Evolutionary conservation across 2,888 invertebrate genomes (phyloP), one percentile per base, ranked within the genome.

Genomic region (Dorcus hopei): DNA sequence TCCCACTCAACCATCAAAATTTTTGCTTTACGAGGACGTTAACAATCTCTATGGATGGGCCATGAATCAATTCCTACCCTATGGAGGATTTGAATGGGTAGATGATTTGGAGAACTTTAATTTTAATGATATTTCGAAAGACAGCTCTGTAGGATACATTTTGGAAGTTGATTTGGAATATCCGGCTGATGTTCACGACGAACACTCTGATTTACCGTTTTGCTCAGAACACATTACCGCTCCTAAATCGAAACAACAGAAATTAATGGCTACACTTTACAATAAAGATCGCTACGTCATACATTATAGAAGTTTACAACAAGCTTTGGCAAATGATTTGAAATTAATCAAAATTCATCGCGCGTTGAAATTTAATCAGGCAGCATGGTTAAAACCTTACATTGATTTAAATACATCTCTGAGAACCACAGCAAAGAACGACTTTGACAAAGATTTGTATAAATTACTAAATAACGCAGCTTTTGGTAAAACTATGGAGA

Each of bases 31-130:
- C 48, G 38, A 57, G 9, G 66, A 67, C 58, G 57, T 61, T 3
- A 64, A 61, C 41, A 67, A 65, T 47, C 56, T 50, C 40, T 65
- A 66, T 40, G 66, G 65, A 3, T 57, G 53, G 51, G 61, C 65
- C 19, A 64, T 62, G 64, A 52, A 52, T 23, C 57, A 63, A 47
- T 42, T 9, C 16, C 39, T 63, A 16, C 64, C 62, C 4, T 61
- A 58, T 38, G 64, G 53, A 6, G 61, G 49, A 38, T 62, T 64
- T 38, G 9, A 59, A 51, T 61, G 61, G 61, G 26, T 56, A 26
- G 50, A 38, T 38, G 14, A 41, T 55, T 26, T n/a, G 16, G 38
- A 14, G 14, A 49, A 50, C 53, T 49, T 33, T 14, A 43, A 53
- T 9, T 51, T 40, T 39, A 49, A 52, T 11, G 26, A 33, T 3